Percentiles rank a stretch among this genome's conserved stretches.
Conservation (phyloP, 2,888 invertebrate genomes). For the Tinea trinotella region DNA sequence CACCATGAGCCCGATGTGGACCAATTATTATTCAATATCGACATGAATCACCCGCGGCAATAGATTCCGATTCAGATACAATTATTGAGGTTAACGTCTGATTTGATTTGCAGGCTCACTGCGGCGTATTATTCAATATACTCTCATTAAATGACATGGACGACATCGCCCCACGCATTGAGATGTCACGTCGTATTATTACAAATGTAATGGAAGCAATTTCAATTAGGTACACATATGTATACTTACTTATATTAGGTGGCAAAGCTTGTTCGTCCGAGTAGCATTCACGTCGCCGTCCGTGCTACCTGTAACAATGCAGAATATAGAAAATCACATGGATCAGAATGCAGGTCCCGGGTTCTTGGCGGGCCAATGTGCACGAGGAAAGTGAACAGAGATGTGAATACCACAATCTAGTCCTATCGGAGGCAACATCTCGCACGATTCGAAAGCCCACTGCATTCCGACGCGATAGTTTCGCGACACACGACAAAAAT, state of each 20-base stretch:
- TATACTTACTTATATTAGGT: conserved; percentile 59
- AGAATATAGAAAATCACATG: conserved; percentile 19
- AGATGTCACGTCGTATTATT: not conserved
- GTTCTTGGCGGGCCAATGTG: conserved; percentile 13
- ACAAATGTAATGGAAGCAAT: not conserved
- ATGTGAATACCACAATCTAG: conserved; percentile 50
- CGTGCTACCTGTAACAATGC: conserved; percentile 48
- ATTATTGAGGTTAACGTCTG: conserved; percentile 48
- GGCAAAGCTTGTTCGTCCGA: conserved; percentile 43
- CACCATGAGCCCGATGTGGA: conserved; percentile 41
- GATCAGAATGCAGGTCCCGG: conserved; percentile 12
- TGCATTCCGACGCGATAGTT: conserved; percentile 29
- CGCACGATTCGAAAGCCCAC: conserved; percentile 44
- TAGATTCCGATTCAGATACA: conserved; percentile 33
- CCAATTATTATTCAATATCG: conserved; percentile 70
- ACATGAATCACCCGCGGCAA: conserved; percentile 28
- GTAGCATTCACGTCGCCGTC: conserved; percentile 56
- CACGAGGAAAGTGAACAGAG: conserved; percentile 30
- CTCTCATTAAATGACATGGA: not conserved
- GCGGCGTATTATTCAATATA: conserved; percentile 16
- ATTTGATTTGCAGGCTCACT: conserved; percentile 38
- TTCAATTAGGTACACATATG: not conserved
- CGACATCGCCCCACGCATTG: not conserved
- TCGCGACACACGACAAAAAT: conserved; percentile 44
- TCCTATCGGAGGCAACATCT: conserved; percentile 46